phyloP scores from a whole-genome alignment of 2,797 vertebrate species.

The Mormyrus hasselquistii region DNA sequence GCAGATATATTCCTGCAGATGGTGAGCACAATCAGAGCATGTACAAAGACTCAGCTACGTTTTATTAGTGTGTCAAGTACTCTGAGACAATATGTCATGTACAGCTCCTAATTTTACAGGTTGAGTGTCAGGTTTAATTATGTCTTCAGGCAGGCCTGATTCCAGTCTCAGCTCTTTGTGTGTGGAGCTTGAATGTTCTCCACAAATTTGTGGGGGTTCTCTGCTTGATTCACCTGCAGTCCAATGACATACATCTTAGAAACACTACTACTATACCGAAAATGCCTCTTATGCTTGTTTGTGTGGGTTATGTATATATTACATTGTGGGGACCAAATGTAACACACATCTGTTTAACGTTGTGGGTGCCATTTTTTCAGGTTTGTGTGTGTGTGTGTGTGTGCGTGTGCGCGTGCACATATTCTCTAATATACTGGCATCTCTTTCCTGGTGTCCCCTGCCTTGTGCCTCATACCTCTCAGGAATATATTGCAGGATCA shows the following conservation, averaged over 20 bases:
- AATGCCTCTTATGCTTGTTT: not conserved
- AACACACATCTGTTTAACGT: not conserved
- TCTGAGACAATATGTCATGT: not conserved
- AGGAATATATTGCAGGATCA: not conserved
- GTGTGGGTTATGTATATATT: not conserved
- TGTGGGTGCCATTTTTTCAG: not conserved
- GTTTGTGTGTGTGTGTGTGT: not conserved
- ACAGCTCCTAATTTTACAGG: conserved; percentile 6
- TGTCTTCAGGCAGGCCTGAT: not conserved
- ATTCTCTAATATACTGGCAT: not conserved
- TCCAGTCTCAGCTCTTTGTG: not conserved
- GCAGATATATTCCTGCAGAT: not conserved
- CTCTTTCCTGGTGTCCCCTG: not conserved
- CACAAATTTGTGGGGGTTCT: not conserved
- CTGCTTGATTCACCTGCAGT: not conserved
- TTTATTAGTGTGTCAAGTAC: not conserved
- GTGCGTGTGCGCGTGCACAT: not conserved
- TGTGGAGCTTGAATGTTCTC: not conserved
- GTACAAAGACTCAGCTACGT: not conserved
- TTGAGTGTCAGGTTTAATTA: conserved; percentile 7
- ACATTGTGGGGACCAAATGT: not conserved
- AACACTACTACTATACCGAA: not conserved
- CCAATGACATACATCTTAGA: not conserved
- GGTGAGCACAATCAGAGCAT: not conserved
- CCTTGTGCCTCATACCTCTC: not conserved